A percentile compares a stretch with the other conserved stretches of the same genome.
These are phyloP conservation scores for Silurus aristotelis DNA, from an alignment of 2,797 vertebrate species.

Conservation along the genomic window DNA sequence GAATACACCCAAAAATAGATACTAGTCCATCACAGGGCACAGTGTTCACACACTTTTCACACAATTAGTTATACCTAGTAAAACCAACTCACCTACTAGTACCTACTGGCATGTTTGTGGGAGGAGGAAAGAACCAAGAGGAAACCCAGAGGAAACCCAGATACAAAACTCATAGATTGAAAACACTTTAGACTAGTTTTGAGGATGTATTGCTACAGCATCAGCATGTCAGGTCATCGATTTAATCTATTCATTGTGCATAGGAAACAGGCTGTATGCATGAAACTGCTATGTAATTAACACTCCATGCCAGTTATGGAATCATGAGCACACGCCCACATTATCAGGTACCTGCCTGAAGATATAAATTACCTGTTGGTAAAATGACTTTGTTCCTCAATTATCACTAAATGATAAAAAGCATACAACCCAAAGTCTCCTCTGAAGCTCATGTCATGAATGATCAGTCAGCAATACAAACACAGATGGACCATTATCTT, in stretches of 20 bases:
- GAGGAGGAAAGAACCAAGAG: background rate
- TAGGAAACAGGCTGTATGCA: background rate
- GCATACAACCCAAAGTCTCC: background rate
- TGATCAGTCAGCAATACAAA: background rate
- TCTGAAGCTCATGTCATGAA: background rate
- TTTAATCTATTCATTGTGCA: background rate
- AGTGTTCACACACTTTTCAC: background rate
- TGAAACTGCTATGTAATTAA: background rate
- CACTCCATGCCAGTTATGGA: background rate
- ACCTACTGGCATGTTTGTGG: background rate
- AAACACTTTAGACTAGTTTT: no score
- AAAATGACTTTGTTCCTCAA: slow-evolving; percentile 20
- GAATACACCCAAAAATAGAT: background rate
- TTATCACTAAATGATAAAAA: background rate
- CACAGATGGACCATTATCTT: background rate
- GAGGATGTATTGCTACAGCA: background rate
- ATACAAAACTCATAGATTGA: no score
- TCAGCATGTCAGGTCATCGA: no score
- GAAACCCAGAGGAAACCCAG: background rate
- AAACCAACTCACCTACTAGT: background rate
- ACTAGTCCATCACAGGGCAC: no score
- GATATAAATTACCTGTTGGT: background rate
- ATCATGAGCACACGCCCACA: background rate
- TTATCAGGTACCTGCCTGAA: slow-evolving; percentile 1
- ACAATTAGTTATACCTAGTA: no score